Conservation (phyloP, 2,113 vertebrate genomes). For the Donacobius atricapilla region DNA sequence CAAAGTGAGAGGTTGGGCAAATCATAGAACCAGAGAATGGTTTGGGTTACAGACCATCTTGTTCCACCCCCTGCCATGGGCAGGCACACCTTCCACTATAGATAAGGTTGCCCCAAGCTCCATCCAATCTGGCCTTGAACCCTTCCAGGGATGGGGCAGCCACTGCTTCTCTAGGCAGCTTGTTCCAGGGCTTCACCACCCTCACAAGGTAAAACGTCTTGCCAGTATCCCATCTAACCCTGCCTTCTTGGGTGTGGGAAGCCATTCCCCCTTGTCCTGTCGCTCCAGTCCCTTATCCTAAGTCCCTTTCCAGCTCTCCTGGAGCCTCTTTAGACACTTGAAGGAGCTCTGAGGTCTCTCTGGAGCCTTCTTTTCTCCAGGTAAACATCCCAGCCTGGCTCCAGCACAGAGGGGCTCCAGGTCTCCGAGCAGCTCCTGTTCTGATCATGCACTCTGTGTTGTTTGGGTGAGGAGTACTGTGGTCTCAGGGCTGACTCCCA, state of each 20-base stretch:
- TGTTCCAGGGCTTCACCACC: background rate
- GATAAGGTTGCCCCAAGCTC: background rate
- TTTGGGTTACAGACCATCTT: background rate
- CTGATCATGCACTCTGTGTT: fast-evolving
- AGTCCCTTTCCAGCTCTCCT: background rate
- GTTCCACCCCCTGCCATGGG: background rate
- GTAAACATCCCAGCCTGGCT: background rate
- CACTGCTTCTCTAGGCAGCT: background rate
- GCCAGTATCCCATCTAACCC: background rate
- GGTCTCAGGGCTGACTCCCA: background rate
- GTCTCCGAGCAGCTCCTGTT: background rate
- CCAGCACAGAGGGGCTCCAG: background rate
- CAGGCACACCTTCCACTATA: background rate
- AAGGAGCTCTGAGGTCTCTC: background rate
- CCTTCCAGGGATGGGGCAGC: background rate
- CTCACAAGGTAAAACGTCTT: background rate
- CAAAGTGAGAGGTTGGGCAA: too few relatives aligned
- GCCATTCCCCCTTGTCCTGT: background rate
- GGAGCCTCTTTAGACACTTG: background rate
- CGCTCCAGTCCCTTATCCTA: background rate
- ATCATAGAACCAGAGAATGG: background rate
- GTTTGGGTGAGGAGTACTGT: background rate
- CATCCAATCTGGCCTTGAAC: background rate
- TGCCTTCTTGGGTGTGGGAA: background rate
- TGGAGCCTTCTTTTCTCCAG: background rate